Percentiles rank a stretch among this genome's conserved stretches.
Evolutionary conservation across 2,888 invertebrate genomes (phyloP).

Genomic region (Lithophane ornitopus): DNA sequence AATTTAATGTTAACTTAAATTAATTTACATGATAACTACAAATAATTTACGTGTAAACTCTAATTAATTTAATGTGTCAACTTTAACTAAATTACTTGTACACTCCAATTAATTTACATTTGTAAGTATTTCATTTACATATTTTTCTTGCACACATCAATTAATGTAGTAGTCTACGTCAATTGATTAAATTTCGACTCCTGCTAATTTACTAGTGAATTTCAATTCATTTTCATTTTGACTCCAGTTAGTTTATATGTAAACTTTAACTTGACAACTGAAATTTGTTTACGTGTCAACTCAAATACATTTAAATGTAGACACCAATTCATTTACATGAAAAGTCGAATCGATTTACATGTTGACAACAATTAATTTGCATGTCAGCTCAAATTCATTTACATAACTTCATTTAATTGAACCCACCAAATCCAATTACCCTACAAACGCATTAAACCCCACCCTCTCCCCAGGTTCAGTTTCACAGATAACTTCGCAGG

Average conservation of each 20-base stretch:
- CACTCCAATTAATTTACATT: not conserved
- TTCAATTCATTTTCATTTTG: not conserved
- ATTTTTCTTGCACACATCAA: not conserved
- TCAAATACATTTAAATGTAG: not conserved
- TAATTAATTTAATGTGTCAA: no score
- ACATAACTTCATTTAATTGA: not conserved
- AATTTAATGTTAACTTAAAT: not conserved
- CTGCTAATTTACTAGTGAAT: not conserved
- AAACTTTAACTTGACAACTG: not conserved
- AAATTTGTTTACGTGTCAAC: not conserved
- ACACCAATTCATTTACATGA: not conserved
- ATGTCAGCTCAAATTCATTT: not conserved
- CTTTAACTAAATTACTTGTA: no score
- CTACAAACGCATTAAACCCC: not conserved
- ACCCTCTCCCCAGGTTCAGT: slow-evolving; percentile 68
- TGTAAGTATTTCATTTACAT: not conserved
- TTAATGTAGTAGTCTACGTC: not conserved
- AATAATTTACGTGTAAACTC: not conserved
- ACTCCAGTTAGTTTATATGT: not conserved
- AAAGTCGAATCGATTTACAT: not conserved
- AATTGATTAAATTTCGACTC: not conserved
- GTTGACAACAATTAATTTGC: not conserved
- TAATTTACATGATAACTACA: not conserved
- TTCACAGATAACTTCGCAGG: slow-evolving; percentile 80
- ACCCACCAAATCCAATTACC: not conserved